These are phyloP conservation scores for Alethe castanea DNA, from an alignment of 2,113 vertebrate species.

Conservation along the genomic window DNA sequence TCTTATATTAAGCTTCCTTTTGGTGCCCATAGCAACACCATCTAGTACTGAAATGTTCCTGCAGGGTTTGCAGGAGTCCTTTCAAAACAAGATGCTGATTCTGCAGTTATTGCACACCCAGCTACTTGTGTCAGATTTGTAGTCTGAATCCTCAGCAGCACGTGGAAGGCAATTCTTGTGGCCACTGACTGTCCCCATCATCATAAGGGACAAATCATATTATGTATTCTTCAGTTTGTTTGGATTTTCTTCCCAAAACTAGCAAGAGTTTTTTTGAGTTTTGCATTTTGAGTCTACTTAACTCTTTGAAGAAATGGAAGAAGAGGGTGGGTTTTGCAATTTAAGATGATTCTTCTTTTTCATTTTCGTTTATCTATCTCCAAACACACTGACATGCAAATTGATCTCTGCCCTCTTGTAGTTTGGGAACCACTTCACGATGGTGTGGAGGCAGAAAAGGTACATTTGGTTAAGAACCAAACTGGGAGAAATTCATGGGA, in stretches of 20 bases:
- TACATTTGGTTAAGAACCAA: neutral
- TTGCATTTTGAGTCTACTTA: neutral
- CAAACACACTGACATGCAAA: neutral
- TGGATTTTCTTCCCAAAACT: slow-evolving; percentile 4
- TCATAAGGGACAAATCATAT: neutral
- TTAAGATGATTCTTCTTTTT: neutral
- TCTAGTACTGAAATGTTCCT: slow-evolving; percentile 62
- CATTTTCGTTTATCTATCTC: neutral
- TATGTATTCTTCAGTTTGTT: neutral
- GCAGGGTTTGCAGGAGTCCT: slow-evolving; percentile 53
- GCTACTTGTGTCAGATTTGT: slow-evolving; percentile 21
- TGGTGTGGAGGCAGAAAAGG: neutral
- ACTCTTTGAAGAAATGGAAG: neutral
- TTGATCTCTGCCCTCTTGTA: neutral
- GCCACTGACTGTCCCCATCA: neutral
- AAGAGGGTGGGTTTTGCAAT: neutral
- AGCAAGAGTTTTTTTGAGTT: neutral
- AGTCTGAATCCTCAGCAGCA: neutral
- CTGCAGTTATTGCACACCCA: slow-evolving; percentile 53
- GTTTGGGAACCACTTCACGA: neutral
- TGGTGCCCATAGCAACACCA: slow-evolving; percentile 73
- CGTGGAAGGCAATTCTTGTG: neutral
- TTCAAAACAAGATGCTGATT: slow-evolving; percentile 68
- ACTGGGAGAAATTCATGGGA: neutral
- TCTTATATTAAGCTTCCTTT: slow-evolving; percentile 41